Evolutionary conservation across 2,113 vertebrate genomes (phyloP).

Genomic region (Dolichotis patagonum): DNA sequence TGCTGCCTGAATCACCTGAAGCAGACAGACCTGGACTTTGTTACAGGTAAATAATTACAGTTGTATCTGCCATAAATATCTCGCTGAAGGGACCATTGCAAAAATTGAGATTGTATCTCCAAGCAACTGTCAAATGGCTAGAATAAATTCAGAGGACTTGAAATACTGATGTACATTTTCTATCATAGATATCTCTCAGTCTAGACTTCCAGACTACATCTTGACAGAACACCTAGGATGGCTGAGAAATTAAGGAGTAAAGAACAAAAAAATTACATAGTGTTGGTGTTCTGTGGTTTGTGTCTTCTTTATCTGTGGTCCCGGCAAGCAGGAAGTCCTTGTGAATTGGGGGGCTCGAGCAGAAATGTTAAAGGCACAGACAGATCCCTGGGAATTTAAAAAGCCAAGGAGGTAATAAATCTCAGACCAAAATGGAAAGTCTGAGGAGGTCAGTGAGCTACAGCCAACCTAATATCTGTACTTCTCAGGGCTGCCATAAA

Average conservation of each 20-base stretch:
- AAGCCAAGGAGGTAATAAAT: conserved; percentile 86
- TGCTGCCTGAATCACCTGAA: conserved; percentile 90
- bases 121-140: conserved; percentile 90
- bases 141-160: conserved; percentile 91
- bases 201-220: conserved; percentile 92
- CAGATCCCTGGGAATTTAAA: conserved; percentile 88
- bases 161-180: conserved; percentile 91
- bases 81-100: conserved; percentile 89
- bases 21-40: conserved; percentile 91
- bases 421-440: conserved; percentile 85
- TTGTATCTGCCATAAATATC: conserved; percentile 92
- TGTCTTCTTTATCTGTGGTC: conserved; percentile 89
- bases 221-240: conserved; percentile 91
- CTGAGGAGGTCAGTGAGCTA: conserved; percentile 89
- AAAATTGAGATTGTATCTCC: conserved; percentile 93
- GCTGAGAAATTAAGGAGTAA: conserved; percentile 89
- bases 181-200: conserved; percentile 90
- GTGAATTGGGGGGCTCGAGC: conserved; percentile 73
- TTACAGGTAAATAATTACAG: conserved; percentile 93
- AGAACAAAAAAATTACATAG: conserved; percentile 88
- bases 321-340: conserved; percentile 88
- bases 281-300: conserved; percentile 90
- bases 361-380: conserved; percentile 88
- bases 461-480: conserved; percentile 89
- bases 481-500: conserved; percentile 89